Evolutionary conservation across 30 jellyfish, hydroid and myxozoan genomes (phyloP), one percentile per base, ranked within the genome.

Genomic region (Hydractinia echinata): DNA sequence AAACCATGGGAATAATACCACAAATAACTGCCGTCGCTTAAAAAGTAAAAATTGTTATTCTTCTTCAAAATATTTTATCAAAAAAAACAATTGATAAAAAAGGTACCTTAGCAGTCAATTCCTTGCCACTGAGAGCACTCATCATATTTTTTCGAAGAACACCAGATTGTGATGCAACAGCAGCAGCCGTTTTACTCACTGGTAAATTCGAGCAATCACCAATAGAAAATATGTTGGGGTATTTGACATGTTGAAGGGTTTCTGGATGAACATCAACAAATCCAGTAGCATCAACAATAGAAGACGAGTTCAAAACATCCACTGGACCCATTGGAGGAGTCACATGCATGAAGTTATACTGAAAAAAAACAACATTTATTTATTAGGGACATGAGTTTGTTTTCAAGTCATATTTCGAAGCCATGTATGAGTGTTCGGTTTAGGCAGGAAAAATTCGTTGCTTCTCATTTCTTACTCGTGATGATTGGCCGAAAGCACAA

Each of bases 321-420:
- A 72, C 71, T n/a, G 98, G 98, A 10, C 98, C 96, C 92, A 88
- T 92, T 21, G 98, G 98, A 21, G 98, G 98, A 18, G 98, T 91
- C 72, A 91, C 96, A 76, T 91, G 98, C 54, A 91, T 91, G 95
- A 91, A 87, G 76, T 82, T 93, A 71, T 88, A 91, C 98, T 91
- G 81, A 19, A 89, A 83, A 30, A 53, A 14, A 30, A n/a, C n/a
- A 30, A 30, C 1, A 30, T 30, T 30, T 0, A 30, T 0, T 30
- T 30, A 30, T 30, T 30, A 2, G 2, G 44, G 44, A 30, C 44
- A 30, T 30, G 44, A 30, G 44, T 30, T 30, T 30, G 44, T 30
- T 30, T 30, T 30, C 44, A 30, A 30, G 44, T 30, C 44, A n/a
- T n/a, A n/a, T n/a, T n/a, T n/a, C n/a, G n/a, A n/a, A n/a, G n/a